phyloP scores from a whole-genome alignment of 2,113 vertebrate species.

The Tachysurus vachellii region DNA sequence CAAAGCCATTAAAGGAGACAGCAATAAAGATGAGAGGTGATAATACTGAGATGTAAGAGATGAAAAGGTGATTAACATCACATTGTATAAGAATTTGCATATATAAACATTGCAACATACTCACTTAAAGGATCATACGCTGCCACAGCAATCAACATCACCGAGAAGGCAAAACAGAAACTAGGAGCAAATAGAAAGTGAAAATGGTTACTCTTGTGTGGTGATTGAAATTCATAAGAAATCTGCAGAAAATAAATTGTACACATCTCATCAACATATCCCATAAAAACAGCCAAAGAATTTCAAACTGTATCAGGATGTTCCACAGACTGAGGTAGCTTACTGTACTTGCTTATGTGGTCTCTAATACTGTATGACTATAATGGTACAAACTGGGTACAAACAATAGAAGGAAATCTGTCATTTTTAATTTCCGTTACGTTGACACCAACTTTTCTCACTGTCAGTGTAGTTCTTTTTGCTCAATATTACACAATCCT shows the following conservation, averaged over 20 bases:
- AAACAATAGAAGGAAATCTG: neutral
- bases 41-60: slow-evolving; percentile 69
- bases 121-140: slow-evolving; percentile 77
- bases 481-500: neutral
- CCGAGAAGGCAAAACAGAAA: slow-evolving; percentile 80
- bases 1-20: slow-evolving; percentile 86
- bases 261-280: neutral
- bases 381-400: neutral
- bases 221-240: neutral
- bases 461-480: neutral
- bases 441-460: neutral
- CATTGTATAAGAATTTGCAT: no score
- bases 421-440: neutral
- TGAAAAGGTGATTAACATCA: slow-evolving; percentile 23
- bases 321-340: neutral
- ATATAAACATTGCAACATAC: slow-evolving; percentile 8
- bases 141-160: slow-evolving; percentile 78
- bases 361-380: neutral
- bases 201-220: neutral
- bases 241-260: neutral
- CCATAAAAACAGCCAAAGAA: neutral
- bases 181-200: slow-evolving; percentile 60
- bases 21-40: slow-evolving; percentile 84
- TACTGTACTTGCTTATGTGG: neutral
- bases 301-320: neutral